Conservation (phyloP, 2,113 vertebrate species). For the Chaetorhynchus papuensis region DNA sequence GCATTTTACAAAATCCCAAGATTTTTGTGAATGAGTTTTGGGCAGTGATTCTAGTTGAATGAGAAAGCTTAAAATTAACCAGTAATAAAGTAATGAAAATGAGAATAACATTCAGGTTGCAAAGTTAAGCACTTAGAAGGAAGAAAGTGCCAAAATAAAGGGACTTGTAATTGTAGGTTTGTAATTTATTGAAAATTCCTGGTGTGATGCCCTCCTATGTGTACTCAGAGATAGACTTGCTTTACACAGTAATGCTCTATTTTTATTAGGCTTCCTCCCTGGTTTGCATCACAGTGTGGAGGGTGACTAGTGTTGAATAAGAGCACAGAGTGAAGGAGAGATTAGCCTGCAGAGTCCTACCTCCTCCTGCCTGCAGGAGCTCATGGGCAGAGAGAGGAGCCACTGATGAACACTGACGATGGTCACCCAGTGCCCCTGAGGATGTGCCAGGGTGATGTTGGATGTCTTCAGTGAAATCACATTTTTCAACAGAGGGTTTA, state of each 20-base stretch:
- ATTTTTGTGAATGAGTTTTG: neutral
- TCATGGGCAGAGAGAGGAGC: neutral
- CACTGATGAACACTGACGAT: neutral
- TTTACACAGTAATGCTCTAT: neutral
- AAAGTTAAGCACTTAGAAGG: neutral
- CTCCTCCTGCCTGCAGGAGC: neutral
- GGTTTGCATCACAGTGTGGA: neutral
- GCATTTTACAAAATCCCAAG: neutral
- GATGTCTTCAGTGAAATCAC: neutral
- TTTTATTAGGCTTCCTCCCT: neutral
- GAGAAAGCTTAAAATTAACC: neutral
- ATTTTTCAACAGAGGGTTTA: neutral
- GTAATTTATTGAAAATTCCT: neutral
- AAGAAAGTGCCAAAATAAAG: neutral
- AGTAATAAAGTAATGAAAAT: neutral
- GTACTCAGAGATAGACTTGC: neutral
- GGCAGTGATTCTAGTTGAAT: neutral
- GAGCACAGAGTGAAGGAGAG: neutral
- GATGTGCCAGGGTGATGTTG: accelerated
- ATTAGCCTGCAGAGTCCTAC: neutral
- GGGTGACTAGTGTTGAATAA: accelerated
- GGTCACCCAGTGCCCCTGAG: neutral
- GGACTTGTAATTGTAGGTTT: neutral
- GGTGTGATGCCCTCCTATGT: neutral
- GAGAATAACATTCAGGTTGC: neutral